Percentiles rank a stretch among this genome's conserved stretches.
These are phyloP conservation scores for Sylvilagus floridanus DNA, from an alignment of 2,797 vertebrate species.

Conservation along the genomic window DNA sequence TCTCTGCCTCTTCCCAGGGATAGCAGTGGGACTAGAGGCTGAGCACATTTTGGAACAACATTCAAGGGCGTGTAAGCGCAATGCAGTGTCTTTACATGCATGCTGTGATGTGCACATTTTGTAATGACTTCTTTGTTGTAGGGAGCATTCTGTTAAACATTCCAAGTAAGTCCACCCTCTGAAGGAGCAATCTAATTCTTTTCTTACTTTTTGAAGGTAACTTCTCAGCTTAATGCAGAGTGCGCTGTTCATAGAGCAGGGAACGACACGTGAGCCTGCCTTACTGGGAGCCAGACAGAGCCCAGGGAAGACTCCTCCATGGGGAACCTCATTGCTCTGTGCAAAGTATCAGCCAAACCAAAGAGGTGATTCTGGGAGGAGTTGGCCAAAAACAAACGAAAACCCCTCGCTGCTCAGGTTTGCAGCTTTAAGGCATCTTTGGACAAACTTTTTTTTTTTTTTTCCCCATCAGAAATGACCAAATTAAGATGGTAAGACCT, in stretches of 20 bases:
- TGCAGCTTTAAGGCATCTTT: constrained; percentile 81
- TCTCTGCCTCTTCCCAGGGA: constrained; percentile 70
- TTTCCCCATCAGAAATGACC: constrained; percentile 59
- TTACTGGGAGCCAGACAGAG: no score
- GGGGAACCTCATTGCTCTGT: no score
- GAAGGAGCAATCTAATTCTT: constrained; percentile 48
- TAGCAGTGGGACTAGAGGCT: constrained; percentile 80
- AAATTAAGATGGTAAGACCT: constrained; percentile 54
- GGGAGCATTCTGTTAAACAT: constrained; percentile 81
- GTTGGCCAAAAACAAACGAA: constrained; percentile 62
- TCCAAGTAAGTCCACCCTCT: constrained; percentile 66
- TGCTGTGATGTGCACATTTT: constrained; percentile 88
- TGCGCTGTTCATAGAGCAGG: no score
- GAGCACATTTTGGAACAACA: constrained; percentile 81
- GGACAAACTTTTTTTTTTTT: neutral
- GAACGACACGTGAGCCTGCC: no score
- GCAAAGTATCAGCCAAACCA: constrained; percentile 12
- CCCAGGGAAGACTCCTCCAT: no score
- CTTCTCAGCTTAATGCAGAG: no score
- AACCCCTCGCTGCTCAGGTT: constrained; percentile 64
- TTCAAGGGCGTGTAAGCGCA: constrained; percentile 86
- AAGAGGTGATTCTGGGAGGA: constrained; percentile 67
- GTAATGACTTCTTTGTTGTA: constrained; percentile 84
- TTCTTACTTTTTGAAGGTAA: no score
- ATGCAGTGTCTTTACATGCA: constrained; percentile 88